Percentiles rank a stretch among this genome's conserved stretches.
Evolutionary conservation across 1,140 invertebrate genomes (phyloP).

Genomic region (Rhagoletis zephyria): DNA sequence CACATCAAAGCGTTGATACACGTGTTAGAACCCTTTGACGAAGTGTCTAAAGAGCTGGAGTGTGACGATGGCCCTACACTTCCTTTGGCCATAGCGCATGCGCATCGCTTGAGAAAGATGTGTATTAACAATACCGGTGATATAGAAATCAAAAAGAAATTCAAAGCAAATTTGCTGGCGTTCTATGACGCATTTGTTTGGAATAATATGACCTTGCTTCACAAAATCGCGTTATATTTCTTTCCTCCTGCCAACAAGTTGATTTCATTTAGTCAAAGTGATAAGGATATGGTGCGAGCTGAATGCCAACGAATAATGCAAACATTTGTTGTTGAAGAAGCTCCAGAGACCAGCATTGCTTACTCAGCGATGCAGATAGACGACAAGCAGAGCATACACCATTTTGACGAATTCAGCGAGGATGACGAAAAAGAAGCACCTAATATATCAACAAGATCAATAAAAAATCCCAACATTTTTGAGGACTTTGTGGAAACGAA

Average conservation of each 20-base stretch:
- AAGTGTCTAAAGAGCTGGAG: background rate
- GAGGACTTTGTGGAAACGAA: background rate
- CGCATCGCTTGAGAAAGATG: slow-evolving; percentile 16
- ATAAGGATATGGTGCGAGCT: background rate
- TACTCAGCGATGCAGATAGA: background rate
- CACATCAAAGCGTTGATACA: background rate
- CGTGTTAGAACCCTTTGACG: slow-evolving; percentile 4
- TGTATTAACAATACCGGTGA: background rate
- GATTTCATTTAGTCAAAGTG: background rate
- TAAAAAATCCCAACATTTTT: background rate
- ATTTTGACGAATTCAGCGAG: background rate
- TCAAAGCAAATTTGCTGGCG: slow-evolving; percentile 25
- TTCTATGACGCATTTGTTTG: background rate
- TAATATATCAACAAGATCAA: background rate
- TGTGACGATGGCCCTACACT: background rate
- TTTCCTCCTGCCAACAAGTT: slow-evolving; percentile 52
- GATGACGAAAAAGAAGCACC: background rate
- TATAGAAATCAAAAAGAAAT: background rate
- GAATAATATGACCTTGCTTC: background rate
- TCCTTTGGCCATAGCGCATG: slow-evolving; percentile 28
- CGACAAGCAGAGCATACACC: background rate
- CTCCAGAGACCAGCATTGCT: background rate
- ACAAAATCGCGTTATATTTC: slow-evolving; percentile 51
- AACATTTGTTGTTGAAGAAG: background rate
- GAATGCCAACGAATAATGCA: slow-evolving; percentile 40